phyloP scores from a whole-genome alignment of 2,113 vertebrate genomes.

The Atherinomorus stipes region DNA sequence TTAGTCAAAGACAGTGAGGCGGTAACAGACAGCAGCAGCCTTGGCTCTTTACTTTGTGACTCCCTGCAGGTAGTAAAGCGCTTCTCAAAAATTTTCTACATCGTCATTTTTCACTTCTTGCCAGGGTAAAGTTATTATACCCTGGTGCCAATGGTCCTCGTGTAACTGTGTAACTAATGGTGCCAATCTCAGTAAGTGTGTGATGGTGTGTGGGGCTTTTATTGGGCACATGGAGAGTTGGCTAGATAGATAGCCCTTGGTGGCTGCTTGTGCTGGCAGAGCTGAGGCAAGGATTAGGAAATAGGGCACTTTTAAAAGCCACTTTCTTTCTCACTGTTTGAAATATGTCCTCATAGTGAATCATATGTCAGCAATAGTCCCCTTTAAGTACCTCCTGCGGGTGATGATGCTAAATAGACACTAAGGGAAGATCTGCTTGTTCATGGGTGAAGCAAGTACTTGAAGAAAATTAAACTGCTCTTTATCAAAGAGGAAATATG shows the following conservation, averaged over 20 bases:
- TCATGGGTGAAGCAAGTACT: constrained; percentile 4
- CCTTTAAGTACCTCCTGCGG: constrained; percentile 36
- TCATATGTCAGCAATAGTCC: constrained; percentile 9
- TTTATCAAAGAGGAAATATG: constrained; percentile 46
- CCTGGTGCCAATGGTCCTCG: constrained; percentile 46
- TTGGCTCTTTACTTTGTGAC: constrained; percentile 40
- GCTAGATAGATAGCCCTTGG: constrained; percentile 66
- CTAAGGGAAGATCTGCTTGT: not conserved
- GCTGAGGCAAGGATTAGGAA: constrained; percentile 67
- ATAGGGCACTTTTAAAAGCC: constrained; percentile 51
- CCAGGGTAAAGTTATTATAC: constrained; percentile 61
- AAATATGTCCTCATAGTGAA: constrained; percentile 47
- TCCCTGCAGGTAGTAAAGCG: constrained; percentile 62
- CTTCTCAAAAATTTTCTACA: constrained; percentile 58
- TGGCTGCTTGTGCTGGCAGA: constrained; percentile 49
- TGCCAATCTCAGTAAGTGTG: constrained; percentile 54
- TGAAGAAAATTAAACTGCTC: constrained; percentile 25
- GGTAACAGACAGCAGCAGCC: constrained; percentile 14
- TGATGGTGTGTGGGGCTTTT: constrained; percentile 33
- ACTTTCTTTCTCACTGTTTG: constrained; percentile 61
- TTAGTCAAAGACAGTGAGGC: not conserved
- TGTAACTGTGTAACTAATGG: constrained; percentile 71
- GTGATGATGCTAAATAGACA: constrained; percentile 13
- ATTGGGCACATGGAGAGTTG: constrained; percentile 39
- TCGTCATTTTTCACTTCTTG: constrained; percentile 69